Evolutionary conservation across 2,888 invertebrate genomes (phyloP), one percentile per base, ranked within the genome.

Genomic region (Agriopis leucophaearia): DNA sequence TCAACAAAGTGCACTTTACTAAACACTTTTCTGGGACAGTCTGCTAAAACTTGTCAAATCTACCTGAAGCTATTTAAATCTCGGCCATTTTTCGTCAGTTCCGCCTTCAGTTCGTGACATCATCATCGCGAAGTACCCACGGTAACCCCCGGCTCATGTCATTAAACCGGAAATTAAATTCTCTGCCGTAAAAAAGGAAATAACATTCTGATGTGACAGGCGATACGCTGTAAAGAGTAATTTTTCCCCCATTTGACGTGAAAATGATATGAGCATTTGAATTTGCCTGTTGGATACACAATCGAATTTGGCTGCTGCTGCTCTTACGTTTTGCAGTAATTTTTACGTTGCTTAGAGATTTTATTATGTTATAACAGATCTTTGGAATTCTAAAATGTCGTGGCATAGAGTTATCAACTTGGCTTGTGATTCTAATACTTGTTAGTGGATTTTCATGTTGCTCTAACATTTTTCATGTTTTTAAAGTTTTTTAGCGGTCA

Each of bases 141-240:
- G 76, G 78, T 75, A 71, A 71, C 71, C 61, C 66, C 71, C 72
- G 65, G 64, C 52, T 67, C 64, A 70, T 73, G 76, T 72, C 72
- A 72, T 75, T 81, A 78, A 78, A 71, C 80, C 80, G 84, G 83
- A 88, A 88, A 89, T 89, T 84, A 86, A 87, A 88, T 88, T 86
- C 81, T 81, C 78, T 79, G 71, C 79, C 81, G 82, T 86, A 81
- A 85, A 87, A 86, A 81, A 73, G 80, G 80, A 81, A 83, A 85
- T 82, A 82, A 82, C 80, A 77, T 84, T 86, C 84, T 85, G 84
- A 85, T 84, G 80, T 76, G 82, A 79, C 82, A 81, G 74, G 78
- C 75, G 82, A 85, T 84, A 83, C 80, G 74, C 72, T 74, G 60
- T 56, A 66, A 69, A 68, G 75, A 78, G 81, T 85, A 83, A 85